Percentiles rank a stretch among this genome's conserved stretches.
Conservation (phyloP, 53 echinoderm and acorn worm species). For the Stichopus horrens region DNA sequence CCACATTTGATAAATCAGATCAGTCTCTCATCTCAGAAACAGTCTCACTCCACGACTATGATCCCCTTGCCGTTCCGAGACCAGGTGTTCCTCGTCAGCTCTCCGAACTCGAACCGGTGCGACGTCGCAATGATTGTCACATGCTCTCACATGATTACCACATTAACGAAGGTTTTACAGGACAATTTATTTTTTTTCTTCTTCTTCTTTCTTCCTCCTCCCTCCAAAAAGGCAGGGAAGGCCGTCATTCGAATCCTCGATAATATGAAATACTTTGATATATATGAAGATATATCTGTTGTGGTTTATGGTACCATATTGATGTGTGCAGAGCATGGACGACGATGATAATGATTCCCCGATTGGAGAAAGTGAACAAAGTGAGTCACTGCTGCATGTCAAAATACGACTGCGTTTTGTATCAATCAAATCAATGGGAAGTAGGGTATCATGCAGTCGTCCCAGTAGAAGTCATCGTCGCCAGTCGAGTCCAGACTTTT, state of each 20-base stretch:
- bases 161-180: background rate
- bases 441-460: background rate
- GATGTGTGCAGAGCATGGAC: too few species aligned
- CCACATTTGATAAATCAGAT: background rate
- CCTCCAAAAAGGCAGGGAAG: background rate
- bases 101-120: background rate
- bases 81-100: background rate
- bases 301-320: too few species aligned
- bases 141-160: slow-evolving; percentile 6
- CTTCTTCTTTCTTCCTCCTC: background rate
- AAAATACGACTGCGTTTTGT: slow-evolving; percentile 1
- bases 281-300: too few species aligned
- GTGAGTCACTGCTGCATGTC: background rate
- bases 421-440: background rate
- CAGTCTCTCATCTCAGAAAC: too few species aligned
- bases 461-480: too few species aligned
- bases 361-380: background rate
- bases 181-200: background rate
- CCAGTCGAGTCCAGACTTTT: too few species aligned
- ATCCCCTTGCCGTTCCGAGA: background rate
- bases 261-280: too few species aligned
- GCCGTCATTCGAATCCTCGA: too few species aligned
- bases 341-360: background rate
- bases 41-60: too few species aligned
- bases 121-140: background rate